Evolutionary conservation across 2,888 invertebrate genomes (phyloP).

Genomic region (Rhorus exstirpatorius): DNA sequence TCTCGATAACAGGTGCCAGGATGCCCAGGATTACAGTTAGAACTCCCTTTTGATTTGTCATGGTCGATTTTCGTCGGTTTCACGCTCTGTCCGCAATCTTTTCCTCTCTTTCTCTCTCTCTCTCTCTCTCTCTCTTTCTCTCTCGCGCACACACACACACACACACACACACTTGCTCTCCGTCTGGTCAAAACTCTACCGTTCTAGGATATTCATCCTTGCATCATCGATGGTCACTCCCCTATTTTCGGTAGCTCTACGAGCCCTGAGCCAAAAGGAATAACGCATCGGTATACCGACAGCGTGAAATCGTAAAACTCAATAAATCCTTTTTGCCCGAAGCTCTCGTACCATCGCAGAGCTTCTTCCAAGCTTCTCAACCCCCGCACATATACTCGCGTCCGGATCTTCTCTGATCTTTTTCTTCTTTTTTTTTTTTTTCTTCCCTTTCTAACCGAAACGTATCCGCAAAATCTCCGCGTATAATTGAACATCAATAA

Average conservation of each 20-base stretch:
- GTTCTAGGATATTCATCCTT: slow-evolving; percentile 47
- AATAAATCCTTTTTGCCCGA: slow-evolving; percentile 56
- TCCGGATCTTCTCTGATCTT: slow-evolving; percentile 40
- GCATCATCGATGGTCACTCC: slow-evolving; percentile 63
- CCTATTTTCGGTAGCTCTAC: slow-evolving; percentile 23
- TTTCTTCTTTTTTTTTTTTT: slow-evolving; percentile 45
- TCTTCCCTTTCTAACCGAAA: slow-evolving; percentile 57
- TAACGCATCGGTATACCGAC: slow-evolving; percentile 45
- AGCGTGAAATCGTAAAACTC: slow-evolving; percentile 69
- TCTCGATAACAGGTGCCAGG: slow-evolving; percentile 80
- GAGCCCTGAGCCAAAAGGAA: slow-evolving; percentile 14
- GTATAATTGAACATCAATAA: slow-evolving; percentile 76
- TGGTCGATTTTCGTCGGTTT: slow-evolving; percentile 77
- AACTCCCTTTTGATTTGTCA: slow-evolving; percentile 74
- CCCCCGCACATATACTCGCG: slow-evolving; percentile 37
- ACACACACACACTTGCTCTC: too few species aligned
- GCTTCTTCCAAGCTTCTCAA: slow-evolving; percentile 53
- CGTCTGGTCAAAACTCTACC: slow-evolving; percentile 49
- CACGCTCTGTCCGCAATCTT: slow-evolving; percentile 68
- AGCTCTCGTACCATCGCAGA: slow-evolving; percentile 17
- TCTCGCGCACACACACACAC: too few species aligned
- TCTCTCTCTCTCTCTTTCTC: not conserved
- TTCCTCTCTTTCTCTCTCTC: slow-evolving; percentile 2
- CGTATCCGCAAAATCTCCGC: slow-evolving; percentile 69
- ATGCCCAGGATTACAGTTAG: slow-evolving; percentile 78